Base-by-base conservation (phyloP, 2,797 vertebrate genomes). In the Anomalospiza imberbis region DNA sequence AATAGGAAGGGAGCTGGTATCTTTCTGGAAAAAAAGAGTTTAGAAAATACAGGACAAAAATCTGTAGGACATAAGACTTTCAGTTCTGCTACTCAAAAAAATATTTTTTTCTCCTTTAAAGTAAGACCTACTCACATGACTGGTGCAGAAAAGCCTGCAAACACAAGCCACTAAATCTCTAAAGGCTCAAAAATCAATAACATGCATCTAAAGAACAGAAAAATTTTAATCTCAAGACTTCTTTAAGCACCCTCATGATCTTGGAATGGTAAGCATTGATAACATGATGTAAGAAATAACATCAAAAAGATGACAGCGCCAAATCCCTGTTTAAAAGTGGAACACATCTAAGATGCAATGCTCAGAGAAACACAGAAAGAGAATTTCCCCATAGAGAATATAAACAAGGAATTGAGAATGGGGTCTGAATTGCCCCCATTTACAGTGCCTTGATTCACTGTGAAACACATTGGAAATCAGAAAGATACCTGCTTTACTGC, bases 121-220 rank as follows among this genome's bases (percentile, higher is more conserved):
- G 57, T 68, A 88, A 61, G n/a, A 88, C 18, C 17, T 58, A 24
- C 48, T 81, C 42, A 60, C 34, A 61, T 17, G 60, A 38, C 31
- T 86, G 67, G 29, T 19, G 7, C 12, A 82, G 29, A 60, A 91
- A 88, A 60, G 28, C 25, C 78, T 67, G 34, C 15, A 88, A 85
- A 85, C 45, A 76, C 31, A 88, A 84, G 77, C 31, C 53, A 67
- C 45, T 84, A 51, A 85, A 88, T 65, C 60, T 88, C 80, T 51
- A 76, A 86, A 53, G 89, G 48, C 60, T 93, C 29, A 71, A 79
- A 89, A 93, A 92, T 93, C 92, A 96, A 88, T 93, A 86, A 81
- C 63, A 25, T 36, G 29, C 70, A 70, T 42, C 71, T 86, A 38
- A 87, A 91, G 73, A 84, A 88, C 2, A 86, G 40, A 81, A 90